A percentile compares a stretch with the other conserved stretches of the same genome.
phyloP scores from a whole-genome alignment of 2,888 invertebrate genomes.

The Agriopis marginaria region DNA sequence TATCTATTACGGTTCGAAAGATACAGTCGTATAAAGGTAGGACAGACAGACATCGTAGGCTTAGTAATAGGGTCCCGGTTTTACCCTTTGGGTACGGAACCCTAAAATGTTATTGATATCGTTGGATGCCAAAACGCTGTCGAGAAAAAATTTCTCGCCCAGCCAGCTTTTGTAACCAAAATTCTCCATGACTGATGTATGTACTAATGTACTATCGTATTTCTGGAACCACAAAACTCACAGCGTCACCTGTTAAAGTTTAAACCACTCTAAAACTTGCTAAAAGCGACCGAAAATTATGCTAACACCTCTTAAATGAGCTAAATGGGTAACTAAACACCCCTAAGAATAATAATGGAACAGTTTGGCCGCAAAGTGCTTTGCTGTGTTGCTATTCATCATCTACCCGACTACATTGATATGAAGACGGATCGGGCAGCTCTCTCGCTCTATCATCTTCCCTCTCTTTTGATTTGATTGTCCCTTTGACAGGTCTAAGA shows the following conservation, averaged over 20 bases:
- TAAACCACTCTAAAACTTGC: slow-evolving; percentile 26
- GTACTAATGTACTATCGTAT: not conserved
- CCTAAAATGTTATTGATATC: too few species aligned
- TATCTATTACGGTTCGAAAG: too few species aligned
- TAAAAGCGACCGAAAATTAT: slow-evolving; percentile 41
- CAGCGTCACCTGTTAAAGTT: slow-evolving; percentile 21
- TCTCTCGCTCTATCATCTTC: slow-evolving; percentile 53
- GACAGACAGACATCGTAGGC: too few species aligned
- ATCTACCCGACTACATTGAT: slow-evolving; percentile 72
- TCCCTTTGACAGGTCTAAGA: slow-evolving; percentile 60
- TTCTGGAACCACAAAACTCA: slow-evolving; percentile 5
- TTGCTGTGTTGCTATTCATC: slow-evolving; percentile 83
- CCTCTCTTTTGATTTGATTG: slow-evolving; percentile 17
- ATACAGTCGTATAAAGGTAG: too few species aligned
- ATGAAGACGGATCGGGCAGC: slow-evolving; percentile 74
- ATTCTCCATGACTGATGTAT: not conserved
- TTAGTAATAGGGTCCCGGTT: too few species aligned
- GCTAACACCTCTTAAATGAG: slow-evolving; percentile 62
- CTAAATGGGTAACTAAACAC: slow-evolving; percentile 69
- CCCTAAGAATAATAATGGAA: slow-evolving; percentile 75
- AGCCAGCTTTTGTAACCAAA: too few species aligned
- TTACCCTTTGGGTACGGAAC: too few species aligned
- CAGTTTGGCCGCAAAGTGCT: slow-evolving; percentile 80
- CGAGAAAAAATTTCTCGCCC: too few species aligned
- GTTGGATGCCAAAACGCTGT: too few species aligned